A percentile compares a stretch with the other conserved stretches of the same genome.
These are phyloP conservation scores for Exaiptasia diaphana DNA, from an alignment of 64 coral and sea anemone genomes.

Conservation along the genomic window DNA sequence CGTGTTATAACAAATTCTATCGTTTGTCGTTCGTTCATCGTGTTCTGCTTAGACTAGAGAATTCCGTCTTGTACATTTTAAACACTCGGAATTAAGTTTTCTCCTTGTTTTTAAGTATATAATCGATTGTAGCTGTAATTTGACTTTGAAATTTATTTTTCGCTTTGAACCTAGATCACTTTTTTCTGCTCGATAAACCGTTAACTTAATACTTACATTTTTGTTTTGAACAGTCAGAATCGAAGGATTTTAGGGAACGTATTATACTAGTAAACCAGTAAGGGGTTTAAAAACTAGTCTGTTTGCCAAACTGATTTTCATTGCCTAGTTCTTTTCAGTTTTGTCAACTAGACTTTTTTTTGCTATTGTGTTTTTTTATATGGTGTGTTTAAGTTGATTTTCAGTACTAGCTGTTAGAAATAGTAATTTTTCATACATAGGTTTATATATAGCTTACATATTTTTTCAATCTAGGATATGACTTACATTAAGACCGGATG, in stretches of 20 bases:
- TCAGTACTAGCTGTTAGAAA: no score
- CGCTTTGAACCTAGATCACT: no score
- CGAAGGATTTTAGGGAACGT: no score
- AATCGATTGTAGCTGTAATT: neutral
- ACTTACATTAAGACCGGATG: neutral
- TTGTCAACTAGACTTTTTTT: no score
- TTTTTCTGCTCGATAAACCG: no score
- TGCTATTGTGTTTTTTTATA: neutral
- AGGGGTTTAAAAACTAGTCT: no score
- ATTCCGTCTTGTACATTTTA: conserved; percentile 2
- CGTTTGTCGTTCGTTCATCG: neutral
- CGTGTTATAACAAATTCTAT: conserved; percentile 36
- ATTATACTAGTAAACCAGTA: no score
- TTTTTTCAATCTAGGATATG: conserved; percentile 22
- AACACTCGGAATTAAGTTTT: neutral
- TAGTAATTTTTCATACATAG: neutral
- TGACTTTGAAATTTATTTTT: no score
- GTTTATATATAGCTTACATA: neutral
- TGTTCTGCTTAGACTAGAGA: neutral
- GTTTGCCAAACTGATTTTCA: no score
- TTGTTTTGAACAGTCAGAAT: no score
- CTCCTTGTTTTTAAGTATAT: neutral
- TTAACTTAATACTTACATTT: no score
- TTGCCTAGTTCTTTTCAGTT: no score
- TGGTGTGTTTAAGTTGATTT: conserved; percentile 4